Base-by-base conservation (phyloP, 2,113 vertebrate genomes). In the Eulemur rufifrons region DNA sequence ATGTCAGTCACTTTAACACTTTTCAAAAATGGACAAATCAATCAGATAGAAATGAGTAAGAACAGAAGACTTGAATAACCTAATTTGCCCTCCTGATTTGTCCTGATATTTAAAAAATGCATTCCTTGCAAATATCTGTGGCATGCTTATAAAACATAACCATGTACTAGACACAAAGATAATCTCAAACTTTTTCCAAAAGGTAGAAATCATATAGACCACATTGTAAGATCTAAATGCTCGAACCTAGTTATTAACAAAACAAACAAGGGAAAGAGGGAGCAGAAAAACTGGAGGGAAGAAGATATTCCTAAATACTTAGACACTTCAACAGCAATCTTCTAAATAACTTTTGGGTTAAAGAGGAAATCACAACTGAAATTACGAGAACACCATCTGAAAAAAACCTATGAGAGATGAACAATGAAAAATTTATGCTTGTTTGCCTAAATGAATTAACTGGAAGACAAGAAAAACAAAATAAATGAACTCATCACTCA, bases 381-480 rank as follows among this genome's bases (percentile, higher is more conserved):
- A 95, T 42, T 54, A 86, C 42, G 39, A 61, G 42, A 59, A n/a
- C 7, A 54, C 17, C 8, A 61, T 8, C 64, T 64, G 73, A 64
- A 6, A 76, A 54, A 92, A 96, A 39, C 4, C 59, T 66, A 7
- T 21, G 59, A 86, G 37, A 76, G 42, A 21, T 15, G 6, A 71
- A 39, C 74, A 80, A 37, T 45, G 45, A 50, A 69, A 76, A 66
- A 50, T 42, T 17, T 17, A 17, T 39, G 83, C 64, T 54, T 82
- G 54, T 83, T 71, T 52, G 74, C 37, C 54, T n/a, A 84, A 50
- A 91, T 32, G 4, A n/a, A 59, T 85, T 81, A 94, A 81, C 87
- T 68, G 87, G 56, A 71, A 64, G 77, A 45, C 27, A 85, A 86
- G 71, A 91, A 76, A 90, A 82, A 84, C 45, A 85, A 90, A 94